Percentiles rank a stretch among this genome's conserved stretches.
These are phyloP conservation scores for Galemys pyrenaicus DNA, from an alignment of 2,113 vertebrate species.

Conservation along the genomic window DNA sequence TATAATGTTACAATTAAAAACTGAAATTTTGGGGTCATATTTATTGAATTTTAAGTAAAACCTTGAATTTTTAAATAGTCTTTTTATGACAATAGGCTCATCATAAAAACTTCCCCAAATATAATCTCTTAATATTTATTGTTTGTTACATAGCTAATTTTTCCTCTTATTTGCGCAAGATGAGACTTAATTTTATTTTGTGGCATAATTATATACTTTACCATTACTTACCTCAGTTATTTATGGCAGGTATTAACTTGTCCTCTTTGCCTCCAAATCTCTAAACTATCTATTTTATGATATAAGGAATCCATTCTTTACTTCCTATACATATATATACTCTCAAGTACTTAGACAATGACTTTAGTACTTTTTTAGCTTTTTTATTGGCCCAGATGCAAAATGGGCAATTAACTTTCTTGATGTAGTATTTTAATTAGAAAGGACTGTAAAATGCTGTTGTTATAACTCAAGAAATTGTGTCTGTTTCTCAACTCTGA, in stretches of 20 bases:
- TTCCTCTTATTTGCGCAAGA: background rate
- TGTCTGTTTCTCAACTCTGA: background rate
- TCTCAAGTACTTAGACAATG: background rate
- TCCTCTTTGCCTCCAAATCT: background rate
- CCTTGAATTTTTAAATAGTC: background rate
- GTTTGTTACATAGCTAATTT: background rate
- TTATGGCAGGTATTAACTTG: background rate
- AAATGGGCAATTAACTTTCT: background rate
- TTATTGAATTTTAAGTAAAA: constrained; percentile 43
- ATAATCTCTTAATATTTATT: background rate
- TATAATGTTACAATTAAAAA: background rate
- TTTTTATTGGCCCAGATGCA: background rate
- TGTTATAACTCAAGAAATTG: background rate
- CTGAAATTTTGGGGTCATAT: background rate
- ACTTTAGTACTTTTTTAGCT: background rate
- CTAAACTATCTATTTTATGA: background rate
- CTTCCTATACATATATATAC: too few species aligned
- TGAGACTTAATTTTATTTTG: background rate
- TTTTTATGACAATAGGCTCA: background rate
- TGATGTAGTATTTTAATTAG: background rate
- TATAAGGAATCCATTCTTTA: background rate
- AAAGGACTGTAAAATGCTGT: background rate
- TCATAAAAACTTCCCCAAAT: background rate
- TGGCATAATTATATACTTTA: background rate
- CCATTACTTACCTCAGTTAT: background rate